Conservation (phyloP, 2,888 invertebrate genomes). For the Papilio gigon region DNA sequence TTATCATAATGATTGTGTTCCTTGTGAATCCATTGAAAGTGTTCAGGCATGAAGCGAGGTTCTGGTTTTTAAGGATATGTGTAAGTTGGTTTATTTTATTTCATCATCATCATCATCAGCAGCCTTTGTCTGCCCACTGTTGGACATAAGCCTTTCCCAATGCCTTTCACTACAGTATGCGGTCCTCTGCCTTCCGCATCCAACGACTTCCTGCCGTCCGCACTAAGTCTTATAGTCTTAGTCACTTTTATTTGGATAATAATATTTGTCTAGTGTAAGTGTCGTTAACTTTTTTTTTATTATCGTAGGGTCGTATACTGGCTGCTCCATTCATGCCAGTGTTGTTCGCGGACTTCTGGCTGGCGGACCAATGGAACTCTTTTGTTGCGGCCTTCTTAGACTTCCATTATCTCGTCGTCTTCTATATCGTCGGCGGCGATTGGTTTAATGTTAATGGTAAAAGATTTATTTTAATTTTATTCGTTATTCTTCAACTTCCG, state of each 20-base stretch:
- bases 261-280: conserved; percentile 28
- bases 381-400: conserved; percentile 94
- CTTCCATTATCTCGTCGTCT: conserved; percentile 96
- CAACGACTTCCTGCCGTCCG: too few relatives aligned
- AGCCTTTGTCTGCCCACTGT: too few relatives aligned
- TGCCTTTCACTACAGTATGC: too few relatives aligned
- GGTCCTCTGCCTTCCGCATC: too few relatives aligned
- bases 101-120: too few relatives aligned
- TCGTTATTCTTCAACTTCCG: too few relatives aligned
- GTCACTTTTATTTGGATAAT: too few relatives aligned
- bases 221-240: too few relatives aligned
- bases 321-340: conserved; percentile 97
- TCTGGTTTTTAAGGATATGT: conserved; percentile 95
- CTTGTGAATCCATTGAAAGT: conserved; percentile 96
- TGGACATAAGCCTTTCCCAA: too few relatives aligned
- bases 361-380: conserved; percentile 98
- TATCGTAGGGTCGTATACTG: conserved; percentile 88
- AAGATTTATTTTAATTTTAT: conserved; percentile 34
- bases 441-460: conserved; percentile 85
- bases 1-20: conserved; percentile 90
- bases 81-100: conserved; percentile 84
- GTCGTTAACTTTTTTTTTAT: conserved; percentile 26
- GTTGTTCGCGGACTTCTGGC: conserved; percentile 98
- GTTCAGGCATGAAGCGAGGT: conserved; percentile 95
- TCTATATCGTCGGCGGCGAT: conserved; percentile 91